These are phyloP conservation scores for Coelinius sp. DNA, from an alignment of 2,888 invertebrate species.

Conservation along the genomic window DNA sequence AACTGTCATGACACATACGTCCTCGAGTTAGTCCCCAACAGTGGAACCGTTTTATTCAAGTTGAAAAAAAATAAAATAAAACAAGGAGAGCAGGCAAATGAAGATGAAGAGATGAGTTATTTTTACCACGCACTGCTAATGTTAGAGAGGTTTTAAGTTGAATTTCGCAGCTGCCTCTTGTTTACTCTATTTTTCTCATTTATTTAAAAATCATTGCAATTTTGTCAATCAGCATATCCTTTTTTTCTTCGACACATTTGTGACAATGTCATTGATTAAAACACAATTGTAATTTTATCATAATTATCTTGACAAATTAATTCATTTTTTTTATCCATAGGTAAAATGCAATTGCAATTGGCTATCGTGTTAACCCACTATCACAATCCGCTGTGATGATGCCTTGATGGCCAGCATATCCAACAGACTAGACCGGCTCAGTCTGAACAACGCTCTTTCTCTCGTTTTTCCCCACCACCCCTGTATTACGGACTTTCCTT, in stretches of 20 bases:
- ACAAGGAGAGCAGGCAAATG: slow-evolving; percentile 3
- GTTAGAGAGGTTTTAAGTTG: background rate
- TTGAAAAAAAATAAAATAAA: slow-evolving; percentile 1
- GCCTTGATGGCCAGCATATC: background rate
- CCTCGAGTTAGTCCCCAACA: background rate
- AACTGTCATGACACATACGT: slow-evolving; percentile 21
- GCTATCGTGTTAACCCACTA: no score
- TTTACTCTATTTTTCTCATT: background rate
- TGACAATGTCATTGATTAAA: no score
- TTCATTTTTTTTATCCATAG: no score
- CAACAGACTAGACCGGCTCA: slow-evolving; percentile 1
- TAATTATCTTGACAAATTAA: no score
- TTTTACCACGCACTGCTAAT: background rate
- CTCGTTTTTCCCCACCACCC: background rate
- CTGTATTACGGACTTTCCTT: background rate
- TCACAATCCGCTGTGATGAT: no score
- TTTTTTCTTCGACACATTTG: no score
- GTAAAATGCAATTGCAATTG: no score
- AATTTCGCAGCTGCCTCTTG: background rate
- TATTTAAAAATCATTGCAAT: background rate
- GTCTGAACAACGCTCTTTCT: background rate
- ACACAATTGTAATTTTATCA: no score
- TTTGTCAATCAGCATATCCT: no score
- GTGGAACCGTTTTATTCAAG: background rate
- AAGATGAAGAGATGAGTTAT: slow-evolving; percentile 12